Evolutionary conservation across 2,888 invertebrate species (phyloP).

Genomic region (Oligia fasciuncula): DNA sequence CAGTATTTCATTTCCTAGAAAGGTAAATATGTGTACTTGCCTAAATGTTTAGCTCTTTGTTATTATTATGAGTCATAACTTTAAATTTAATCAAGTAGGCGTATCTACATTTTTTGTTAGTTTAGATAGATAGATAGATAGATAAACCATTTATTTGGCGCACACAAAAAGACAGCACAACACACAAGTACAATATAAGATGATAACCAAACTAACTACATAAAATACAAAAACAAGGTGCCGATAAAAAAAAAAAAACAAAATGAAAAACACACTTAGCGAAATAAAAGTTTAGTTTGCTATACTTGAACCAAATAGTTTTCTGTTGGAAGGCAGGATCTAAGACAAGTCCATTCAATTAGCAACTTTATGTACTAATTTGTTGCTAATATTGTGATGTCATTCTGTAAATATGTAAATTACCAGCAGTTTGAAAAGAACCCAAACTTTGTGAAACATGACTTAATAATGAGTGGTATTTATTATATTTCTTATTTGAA

Average conservation of each 20-base stretch:
- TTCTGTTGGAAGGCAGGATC: neutral
- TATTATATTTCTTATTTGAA: neutral
- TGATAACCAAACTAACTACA: no score
- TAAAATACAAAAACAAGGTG: no score
- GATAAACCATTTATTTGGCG: no score
- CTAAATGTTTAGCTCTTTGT: conserved; percentile 21
- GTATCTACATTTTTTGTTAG: conserved; percentile 15
- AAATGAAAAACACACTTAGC: no score
- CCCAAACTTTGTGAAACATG: neutral
- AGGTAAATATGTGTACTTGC: conserved; percentile 72
- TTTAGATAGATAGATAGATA: no score
- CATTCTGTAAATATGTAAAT: conserved; percentile 18
- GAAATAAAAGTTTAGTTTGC: no score
- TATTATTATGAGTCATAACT: conserved; percentile 52
- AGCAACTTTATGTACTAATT: neutral
- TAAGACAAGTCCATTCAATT: conserved; percentile 21
- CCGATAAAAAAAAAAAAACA: no score
- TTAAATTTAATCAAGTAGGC: conserved; percentile 34
- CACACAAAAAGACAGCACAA: no score
- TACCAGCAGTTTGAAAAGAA: neutral
- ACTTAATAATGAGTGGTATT: neutral
- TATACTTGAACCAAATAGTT: neutral
- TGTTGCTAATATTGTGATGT: conserved; percentile 15
- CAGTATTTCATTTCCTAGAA: conserved; percentile 91
- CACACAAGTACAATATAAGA: no score